Conservation (phyloP, 2,113 vertebrate species). For the Pristiophorus japonicus region DNA sequence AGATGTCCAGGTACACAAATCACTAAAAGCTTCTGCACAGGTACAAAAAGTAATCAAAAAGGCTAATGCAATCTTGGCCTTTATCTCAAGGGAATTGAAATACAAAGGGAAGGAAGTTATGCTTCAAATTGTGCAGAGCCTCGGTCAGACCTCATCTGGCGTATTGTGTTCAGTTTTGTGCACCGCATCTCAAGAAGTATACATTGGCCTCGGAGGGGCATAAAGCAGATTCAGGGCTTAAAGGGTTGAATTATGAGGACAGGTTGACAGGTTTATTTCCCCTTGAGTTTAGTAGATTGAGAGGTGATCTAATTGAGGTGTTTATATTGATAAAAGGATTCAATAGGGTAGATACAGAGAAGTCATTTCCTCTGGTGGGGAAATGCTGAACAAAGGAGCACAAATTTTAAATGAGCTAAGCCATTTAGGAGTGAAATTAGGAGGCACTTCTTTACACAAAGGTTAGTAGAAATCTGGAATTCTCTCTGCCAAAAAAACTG, state of each 20-base stretch:
- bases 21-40: neutral
- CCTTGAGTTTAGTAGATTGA: neutral
- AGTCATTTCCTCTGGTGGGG: neutral
- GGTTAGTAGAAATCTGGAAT: neutral
- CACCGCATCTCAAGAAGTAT: neutral
- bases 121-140: neutral
- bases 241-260: neutral
- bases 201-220: neutral
- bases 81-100: neutral
- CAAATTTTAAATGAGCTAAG: neutral
- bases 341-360: neutral
- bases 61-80: neutral
- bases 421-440: neutral
- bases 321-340: neutral
- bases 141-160: neutral
- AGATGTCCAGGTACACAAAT: neutral
- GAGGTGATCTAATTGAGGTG: neutral
- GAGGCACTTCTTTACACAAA: neutral
- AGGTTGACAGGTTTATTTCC: neutral
- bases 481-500: neutral
- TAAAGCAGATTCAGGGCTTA: neutral
- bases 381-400: neutral
- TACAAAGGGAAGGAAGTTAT: neutral
- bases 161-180: neutral
- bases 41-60: neutral